phyloP scores from a whole-genome alignment of 2,113 vertebrate genomes.

The Mus spicilegus region DNA sequence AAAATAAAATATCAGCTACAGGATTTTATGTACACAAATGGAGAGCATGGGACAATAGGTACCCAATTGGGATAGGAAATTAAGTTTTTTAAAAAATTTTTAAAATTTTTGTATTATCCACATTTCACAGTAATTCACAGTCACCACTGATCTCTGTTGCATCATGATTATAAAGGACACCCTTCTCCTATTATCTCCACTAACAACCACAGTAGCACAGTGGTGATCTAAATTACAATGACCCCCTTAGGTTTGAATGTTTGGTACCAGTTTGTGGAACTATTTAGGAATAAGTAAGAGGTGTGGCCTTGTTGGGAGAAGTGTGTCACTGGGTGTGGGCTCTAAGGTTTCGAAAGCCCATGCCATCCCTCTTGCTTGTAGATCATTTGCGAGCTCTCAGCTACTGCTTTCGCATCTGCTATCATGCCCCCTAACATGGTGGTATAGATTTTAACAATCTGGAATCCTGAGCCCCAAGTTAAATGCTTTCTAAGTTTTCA shows the following conservation, averaged over 20 bases:
- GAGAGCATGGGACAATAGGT: neutral
- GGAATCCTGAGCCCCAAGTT: neutral
- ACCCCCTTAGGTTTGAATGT: neutral
- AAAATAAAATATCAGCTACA: neutral
- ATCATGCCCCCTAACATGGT: neutral
- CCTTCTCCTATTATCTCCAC: neutral
- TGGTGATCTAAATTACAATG: neutral
- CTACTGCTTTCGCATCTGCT: neutral
- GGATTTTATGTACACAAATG: neutral
- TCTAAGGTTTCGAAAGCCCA: no score
- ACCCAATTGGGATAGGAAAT: fast-evolving
- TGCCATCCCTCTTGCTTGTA: neutral
- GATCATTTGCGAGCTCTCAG: neutral
- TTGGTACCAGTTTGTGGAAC: neutral
- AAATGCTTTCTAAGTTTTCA: neutral
- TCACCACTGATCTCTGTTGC: neutral
- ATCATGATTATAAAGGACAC: neutral
- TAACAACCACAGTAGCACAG: neutral
- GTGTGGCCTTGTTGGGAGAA: no score
- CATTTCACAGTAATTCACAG: neutral
- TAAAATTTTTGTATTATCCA: neutral
- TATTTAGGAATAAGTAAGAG: neutral
- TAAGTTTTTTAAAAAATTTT: no score
- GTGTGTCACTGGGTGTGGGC: no score
- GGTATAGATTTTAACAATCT: neutral